Base-by-base conservation (phyloP, 53 echinoderm and acorn worm species). In the Holothuria scabra region DNA sequence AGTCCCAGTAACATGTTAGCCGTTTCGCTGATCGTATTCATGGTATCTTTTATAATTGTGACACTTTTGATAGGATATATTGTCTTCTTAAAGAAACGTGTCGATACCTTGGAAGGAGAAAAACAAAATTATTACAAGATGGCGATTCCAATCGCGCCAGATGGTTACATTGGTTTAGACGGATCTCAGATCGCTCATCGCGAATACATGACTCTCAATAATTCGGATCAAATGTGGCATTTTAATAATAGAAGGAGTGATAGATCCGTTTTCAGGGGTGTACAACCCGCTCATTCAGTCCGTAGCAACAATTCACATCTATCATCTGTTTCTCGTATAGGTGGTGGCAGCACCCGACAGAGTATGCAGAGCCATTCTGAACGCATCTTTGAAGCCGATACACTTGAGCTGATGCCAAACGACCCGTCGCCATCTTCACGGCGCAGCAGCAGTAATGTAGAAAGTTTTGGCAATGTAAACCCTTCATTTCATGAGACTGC, bases 111-210 rank as follows among this genome's bases (percentile, higher is more conserved):
- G 48, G 92, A 93, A 84, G 88, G 79, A 11, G 93, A 91, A 49
- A 86, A 89, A 24, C 93, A 96, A 62, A 85, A 80, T 3, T 84
- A 65, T 59, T n/a, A 37, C 62, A 81, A 65, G 35, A 79, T 88
- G 13, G 88, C 89, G 55, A 82, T 92, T 72, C 69, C 90, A 68
- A 88, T 91, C 2, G 96, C 93, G 61, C 86, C 93, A 20, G 96
- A 96, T 85, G 96, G 96, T 3, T 96, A 96, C 85, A 96, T 96
- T 20, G 96, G 91, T 14, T 83, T 96, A n/a, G 96, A 96, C 74
- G 96, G 96, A 28, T 91, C 93, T 18, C 96, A 96, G 85, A 90
- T 92, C 30, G 86, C 93, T 20, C 90, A 96, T 29, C 72, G 96
- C 13, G 96, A 96, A 49, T 96, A 96, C 79, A 96, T 96, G 96